phyloP scores from a whole-genome alignment of 2,797 vertebrate species.

The Halcyon badia region DNA sequence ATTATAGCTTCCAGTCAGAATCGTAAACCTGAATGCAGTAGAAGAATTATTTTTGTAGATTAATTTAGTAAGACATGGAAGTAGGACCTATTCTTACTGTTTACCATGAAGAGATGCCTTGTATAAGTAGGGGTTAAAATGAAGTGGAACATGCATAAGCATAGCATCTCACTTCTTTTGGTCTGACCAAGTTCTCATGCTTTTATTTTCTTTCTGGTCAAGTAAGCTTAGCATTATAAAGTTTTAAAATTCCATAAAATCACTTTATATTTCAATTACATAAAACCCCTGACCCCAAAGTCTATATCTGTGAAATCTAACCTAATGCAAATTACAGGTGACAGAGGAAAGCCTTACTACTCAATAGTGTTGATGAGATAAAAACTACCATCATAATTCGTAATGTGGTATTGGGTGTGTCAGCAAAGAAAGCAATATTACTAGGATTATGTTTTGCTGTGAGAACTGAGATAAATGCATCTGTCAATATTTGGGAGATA shows the following conservation, averaged over 20 bases:
- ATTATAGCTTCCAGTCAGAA: background rate
- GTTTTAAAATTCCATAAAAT: background rate
- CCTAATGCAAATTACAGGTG: background rate
- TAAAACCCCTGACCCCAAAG: background rate
- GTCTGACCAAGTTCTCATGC: background rate
- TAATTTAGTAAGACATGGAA: background rate
- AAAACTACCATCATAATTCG: background rate
- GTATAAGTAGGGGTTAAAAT: background rate
- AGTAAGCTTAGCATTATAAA: background rate
- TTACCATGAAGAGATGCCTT: background rate
- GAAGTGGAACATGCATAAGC: background rate
- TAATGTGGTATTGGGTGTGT: background rate
- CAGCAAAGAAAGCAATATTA: background rate
- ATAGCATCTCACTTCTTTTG: background rate
- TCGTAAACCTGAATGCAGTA: background rate
- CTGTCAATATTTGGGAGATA: background rate
- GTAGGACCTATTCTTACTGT: background rate
- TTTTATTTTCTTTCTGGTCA: background rate
- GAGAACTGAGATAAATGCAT: background rate
- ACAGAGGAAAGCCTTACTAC: background rate
- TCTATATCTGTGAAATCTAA: background rate
- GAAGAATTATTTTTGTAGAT: background rate
- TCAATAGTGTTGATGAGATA: background rate
- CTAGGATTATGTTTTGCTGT: background rate
- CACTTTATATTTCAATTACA: background rate